phyloP scores from a whole-genome alignment of 2,113 vertebrate species.

The Tautogolabrus adspersus region DNA sequence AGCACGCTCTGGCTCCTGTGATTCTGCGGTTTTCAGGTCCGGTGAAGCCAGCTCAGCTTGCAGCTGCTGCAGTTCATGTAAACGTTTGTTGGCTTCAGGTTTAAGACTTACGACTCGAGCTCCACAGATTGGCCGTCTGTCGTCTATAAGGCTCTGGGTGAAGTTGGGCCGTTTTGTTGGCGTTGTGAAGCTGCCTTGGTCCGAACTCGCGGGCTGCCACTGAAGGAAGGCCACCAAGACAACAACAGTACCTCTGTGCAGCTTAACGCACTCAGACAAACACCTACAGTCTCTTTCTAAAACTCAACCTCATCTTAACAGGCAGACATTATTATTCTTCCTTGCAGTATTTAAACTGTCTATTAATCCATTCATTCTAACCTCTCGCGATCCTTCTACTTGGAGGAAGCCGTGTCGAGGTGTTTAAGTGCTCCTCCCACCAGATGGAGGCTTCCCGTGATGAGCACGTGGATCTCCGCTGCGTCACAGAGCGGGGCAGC shows the following conservation, averaged over 20 bases:
- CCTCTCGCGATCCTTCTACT: constrained; percentile 65
- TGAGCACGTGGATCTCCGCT: constrained; percentile 83
- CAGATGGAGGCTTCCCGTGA: constrained; percentile 93
- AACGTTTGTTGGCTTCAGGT: background rate
- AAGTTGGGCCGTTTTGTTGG: background rate
- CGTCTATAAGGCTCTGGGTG: background rate
- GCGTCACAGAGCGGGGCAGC: constrained; percentile 83
- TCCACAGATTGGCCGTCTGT: background rate
- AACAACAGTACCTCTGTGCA: background rate
- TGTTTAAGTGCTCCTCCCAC: constrained; percentile 92
- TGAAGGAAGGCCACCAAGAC: too few relatives aligned
- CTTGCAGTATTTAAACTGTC: background rate
- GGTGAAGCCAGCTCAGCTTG: background rate
- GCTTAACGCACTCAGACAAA: background rate
- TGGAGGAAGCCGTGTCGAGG: constrained; percentile 84
- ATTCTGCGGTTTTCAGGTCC: background rate
- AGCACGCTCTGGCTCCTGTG: background rate
- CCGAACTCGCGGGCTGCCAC: background rate
- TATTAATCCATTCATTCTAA: background rate
- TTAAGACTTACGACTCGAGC: background rate
- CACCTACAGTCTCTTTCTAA: background rate
- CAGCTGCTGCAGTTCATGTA: background rate
- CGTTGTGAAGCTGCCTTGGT: background rate
- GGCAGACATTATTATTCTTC: background rate
- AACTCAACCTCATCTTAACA: background rate